A percentile compares a stretch with the other conserved stretches of the same genome.
These are phyloP conservation scores for Nemurella pictetii DNA, from an alignment of 2,888 invertebrate species.

Conservation along the genomic window DNA sequence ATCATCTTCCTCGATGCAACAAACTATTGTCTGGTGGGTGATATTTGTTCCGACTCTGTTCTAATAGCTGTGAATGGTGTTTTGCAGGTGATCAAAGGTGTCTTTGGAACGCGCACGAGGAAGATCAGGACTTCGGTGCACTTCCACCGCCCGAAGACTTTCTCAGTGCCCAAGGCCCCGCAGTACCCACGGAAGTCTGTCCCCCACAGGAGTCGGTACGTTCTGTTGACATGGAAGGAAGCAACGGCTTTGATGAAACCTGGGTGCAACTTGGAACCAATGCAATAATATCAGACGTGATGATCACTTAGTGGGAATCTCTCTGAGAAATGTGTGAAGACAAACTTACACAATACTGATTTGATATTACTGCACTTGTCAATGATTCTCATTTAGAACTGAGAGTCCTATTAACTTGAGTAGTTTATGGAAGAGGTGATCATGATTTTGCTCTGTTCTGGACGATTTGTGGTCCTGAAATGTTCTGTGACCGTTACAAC, in stretches of 20 bases:
- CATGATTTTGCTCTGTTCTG: too few relatives aligned
- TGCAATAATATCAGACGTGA: conserved; percentile 1
- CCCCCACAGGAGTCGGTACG: conserved; percentile 86
- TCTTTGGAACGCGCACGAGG: conserved; percentile 82
- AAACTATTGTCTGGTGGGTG: background rate
- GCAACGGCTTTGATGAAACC: too few relatives aligned
- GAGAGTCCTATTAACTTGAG: too few relatives aligned
- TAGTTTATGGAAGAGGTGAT: too few relatives aligned
- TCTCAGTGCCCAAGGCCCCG: conserved; percentile 86
- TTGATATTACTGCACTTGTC: background rate
- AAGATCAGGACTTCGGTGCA: conserved; percentile 95
- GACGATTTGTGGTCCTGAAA: too few relatives aligned
- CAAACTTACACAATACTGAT: background rate
- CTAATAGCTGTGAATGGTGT: background rate
- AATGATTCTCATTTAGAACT: too few relatives aligned
- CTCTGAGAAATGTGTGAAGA: conserved; percentile 45
- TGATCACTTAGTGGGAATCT: conserved; percentile 46
- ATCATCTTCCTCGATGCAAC: conserved; percentile 25
- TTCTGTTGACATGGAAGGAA: too few relatives aligned
- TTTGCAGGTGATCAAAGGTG: conserved; percentile 83
- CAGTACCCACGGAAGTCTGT: conserved; percentile 95
- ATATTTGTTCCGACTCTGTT: conserved; percentile 22
- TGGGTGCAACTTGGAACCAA: too few relatives aligned
- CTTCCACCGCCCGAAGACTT: conserved; percentile 93
- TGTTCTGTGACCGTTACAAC: too few relatives aligned